Evolutionary conservation across 2,113 vertebrate species (phyloP).

Genomic region (Hippoglossus stenolepis): DNA sequence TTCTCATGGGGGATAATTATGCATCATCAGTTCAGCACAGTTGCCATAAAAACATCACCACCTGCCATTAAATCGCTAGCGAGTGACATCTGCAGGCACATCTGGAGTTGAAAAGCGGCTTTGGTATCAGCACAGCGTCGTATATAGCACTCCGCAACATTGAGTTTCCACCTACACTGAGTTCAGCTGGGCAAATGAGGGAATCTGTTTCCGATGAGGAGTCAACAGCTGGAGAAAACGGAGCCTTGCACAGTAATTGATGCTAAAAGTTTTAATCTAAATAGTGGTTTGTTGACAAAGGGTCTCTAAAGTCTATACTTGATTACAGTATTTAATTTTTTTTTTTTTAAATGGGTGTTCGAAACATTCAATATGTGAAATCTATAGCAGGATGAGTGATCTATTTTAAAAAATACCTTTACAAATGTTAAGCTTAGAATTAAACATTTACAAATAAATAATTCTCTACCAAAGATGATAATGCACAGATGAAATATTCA

Average conservation of each 20-base stretch:
- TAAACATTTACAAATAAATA: background rate
- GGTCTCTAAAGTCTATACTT: background rate
- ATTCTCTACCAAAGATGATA: background rate
- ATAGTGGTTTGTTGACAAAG: background rate
- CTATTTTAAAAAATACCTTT: background rate
- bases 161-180: conserved; percentile 40
- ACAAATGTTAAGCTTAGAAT: background rate
- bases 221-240: conserved; percentile 25
- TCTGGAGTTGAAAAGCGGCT: conserved; percentile 48
- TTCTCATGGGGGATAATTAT: conserved; percentile 49
- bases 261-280: conserved; percentile 1
- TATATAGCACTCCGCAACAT: conserved; percentile 37
- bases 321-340: background rate
- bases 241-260: conserved; percentile 18
- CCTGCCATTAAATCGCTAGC: conserved; percentile 51
- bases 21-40: conserved; percentile 43
- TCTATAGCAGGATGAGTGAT: background rate
- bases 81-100: conserved; percentile 67
- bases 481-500: background rate
- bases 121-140: conserved; percentile 27
- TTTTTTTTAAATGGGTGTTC: background rate
- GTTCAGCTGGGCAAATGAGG: conserved; percentile 31
- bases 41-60: conserved; percentile 37
- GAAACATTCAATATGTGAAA: background rate
- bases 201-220: conserved; percentile 45